phyloP scores from a whole-genome alignment of 2,888 invertebrate species.

The Clepsis dumicolana region DNA sequence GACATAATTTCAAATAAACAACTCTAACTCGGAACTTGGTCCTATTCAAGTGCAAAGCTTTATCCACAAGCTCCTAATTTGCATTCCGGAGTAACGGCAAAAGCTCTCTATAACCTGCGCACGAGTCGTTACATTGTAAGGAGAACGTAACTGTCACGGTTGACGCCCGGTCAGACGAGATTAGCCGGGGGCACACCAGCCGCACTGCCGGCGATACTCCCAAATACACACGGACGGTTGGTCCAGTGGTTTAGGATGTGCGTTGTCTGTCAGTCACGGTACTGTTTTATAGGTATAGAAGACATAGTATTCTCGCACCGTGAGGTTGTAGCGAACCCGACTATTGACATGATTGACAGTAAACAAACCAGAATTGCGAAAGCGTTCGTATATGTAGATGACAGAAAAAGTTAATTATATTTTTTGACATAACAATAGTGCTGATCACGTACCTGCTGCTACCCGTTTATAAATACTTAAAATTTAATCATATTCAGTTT shows the following conservation, averaged over 20 bases:
- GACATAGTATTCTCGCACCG: too few relatives aligned
- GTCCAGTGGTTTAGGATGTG: too few relatives aligned
- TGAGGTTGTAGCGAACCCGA: conserved; percentile 27
- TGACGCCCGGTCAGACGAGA: conserved; percentile 28
- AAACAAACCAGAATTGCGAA: conserved; percentile 30
- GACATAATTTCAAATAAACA: too few relatives aligned
- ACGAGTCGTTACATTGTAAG: conserved; percentile 30
- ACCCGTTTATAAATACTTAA: too few relatives aligned
- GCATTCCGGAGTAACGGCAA: conserved; percentile 33
- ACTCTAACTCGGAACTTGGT: too few relatives aligned
- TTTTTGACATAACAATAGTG: conserved; percentile 17
- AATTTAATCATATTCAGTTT: too few relatives aligned
- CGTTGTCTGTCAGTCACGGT: too few relatives aligned
- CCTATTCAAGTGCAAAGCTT: neutral
- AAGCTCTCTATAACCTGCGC: conserved; percentile 16
- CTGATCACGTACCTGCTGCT: neutral
- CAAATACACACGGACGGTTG: neutral
- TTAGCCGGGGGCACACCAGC: conserved; percentile 18
- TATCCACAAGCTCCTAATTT: conserved; percentile 13
- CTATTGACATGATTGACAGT: conserved; percentile 29
- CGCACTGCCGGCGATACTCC: neutral
- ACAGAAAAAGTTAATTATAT: neutral
- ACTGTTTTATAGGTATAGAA: too few relatives aligned
- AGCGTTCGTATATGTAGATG: conserved; percentile 15
- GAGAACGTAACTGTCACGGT: conserved; percentile 31